A percentile compares a stretch with the other conserved stretches of the same genome.
Conservation (phyloP, 1,140 invertebrate species). For the Bombyx mandarina region DNA sequence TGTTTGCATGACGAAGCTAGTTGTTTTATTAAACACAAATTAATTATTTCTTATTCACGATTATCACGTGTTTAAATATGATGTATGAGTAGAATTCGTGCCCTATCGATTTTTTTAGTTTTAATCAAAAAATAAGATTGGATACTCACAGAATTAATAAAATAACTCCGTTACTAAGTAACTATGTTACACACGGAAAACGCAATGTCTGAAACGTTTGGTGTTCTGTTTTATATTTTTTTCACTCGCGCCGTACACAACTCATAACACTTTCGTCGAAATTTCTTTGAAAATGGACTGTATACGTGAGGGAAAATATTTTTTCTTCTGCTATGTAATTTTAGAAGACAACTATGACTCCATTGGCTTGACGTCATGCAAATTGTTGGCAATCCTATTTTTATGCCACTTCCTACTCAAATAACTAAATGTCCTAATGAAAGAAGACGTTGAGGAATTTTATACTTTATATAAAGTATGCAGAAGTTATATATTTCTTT, state of each 20-base stretch:
- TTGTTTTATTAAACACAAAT: constrained; percentile 36
- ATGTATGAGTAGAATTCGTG: constrained; percentile 17
- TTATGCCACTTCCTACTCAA: constrained; percentile 57
- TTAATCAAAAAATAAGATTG: constrained; percentile 29
- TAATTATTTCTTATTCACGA: constrained; percentile 24
- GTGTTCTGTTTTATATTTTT: constrained; percentile 4
- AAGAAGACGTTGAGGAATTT: constrained; percentile 28
- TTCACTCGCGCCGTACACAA: constrained; percentile 41
- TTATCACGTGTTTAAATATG: constrained; percentile 29
- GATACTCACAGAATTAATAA: constrained; percentile 57
- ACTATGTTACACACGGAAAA: constrained; percentile 13
- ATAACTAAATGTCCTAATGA: constrained; percentile 33
- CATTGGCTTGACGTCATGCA: constrained; percentile 58
- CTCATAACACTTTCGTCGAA: constrained; percentile 34
- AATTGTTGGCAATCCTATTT: constrained; percentile 69
- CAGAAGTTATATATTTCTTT: too few species aligned
- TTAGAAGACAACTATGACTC: constrained; percentile 56
- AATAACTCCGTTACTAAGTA: constrained; percentile 31
- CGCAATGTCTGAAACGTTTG: neutral
- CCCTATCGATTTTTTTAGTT: constrained; percentile 32
- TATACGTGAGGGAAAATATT: constrained; percentile 39
- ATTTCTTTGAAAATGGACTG: constrained; percentile 46
- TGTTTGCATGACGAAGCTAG: constrained; percentile 40
- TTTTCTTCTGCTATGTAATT: constrained; percentile 59
- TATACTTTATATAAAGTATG: constrained; percentile 28